phyloP scores from a whole-genome alignment of 2,113 vertebrate species.

The Pyxicephalus adspersus region DNA sequence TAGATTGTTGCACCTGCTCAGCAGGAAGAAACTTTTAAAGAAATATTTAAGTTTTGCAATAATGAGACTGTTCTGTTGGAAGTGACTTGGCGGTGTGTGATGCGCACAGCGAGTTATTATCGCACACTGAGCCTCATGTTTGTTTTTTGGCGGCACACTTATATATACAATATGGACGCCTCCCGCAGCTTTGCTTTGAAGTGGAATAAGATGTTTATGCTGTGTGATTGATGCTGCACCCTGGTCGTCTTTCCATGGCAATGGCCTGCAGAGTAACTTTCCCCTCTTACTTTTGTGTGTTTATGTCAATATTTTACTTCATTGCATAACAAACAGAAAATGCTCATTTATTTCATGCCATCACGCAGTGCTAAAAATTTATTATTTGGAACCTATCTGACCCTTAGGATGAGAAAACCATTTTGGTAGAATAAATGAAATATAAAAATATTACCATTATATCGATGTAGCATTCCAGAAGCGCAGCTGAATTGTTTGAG shows the following conservation, averaged over 20 bases:
- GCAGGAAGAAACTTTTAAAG: background rate
- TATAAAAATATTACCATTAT: no score
- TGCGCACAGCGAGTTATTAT: background rate
- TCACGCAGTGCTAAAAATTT: no score
- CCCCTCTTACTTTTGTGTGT: background rate
- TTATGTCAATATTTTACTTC: background rate
- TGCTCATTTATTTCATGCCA: background rate
- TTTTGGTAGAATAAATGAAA: no score
- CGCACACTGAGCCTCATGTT: background rate
- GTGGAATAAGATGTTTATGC: conserved; percentile 5
- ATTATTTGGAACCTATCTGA: no score
- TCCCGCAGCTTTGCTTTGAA: background rate
- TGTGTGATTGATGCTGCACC: background rate
- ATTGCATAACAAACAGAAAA: background rate
- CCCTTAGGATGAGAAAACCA: no score
- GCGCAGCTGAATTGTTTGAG: no score
- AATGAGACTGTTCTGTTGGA: background rate
- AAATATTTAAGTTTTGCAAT: background rate
- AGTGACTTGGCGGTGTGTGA: background rate
- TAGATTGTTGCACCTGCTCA: no score
- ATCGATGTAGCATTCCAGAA: no score
- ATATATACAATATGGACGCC: background rate
- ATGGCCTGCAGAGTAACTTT: background rate
- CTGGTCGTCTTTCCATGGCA: background rate
- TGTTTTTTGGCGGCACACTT: background rate